Evolutionary conservation across 2,113 vertebrate species (phyloP).

Genomic region (Scolopax mira): DNA sequence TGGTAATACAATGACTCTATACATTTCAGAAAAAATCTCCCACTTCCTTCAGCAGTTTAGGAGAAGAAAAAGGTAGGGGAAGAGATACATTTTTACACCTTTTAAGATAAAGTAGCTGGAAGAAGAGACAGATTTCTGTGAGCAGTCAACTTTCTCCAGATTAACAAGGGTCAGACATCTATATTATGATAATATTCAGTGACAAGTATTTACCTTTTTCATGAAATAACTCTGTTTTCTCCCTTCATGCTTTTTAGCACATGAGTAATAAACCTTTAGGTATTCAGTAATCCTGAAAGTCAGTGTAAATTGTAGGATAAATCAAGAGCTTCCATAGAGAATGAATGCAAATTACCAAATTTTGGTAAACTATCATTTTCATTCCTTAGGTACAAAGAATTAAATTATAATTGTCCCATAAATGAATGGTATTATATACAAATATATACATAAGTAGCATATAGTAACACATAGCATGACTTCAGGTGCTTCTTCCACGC

Average conservation of each 20-base stretch:
- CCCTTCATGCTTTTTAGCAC: neutral
- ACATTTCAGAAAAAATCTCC: neutral
- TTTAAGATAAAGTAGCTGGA: neutral
- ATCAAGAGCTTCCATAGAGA: neutral
- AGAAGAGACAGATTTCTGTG: neutral
- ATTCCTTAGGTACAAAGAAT: neutral
- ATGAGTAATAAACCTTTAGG: neutral
- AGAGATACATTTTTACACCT: neutral
- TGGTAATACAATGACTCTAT: neutral
- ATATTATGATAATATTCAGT: neutral
- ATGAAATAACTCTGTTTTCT: neutral
- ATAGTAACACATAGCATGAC: fast-evolving
- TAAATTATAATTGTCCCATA: neutral
- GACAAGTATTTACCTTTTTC: neutral
- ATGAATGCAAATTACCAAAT: neutral
- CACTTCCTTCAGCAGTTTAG: neutral
- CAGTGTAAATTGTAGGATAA: neutral
- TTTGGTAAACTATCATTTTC: neutral
- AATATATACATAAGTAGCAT: neutral
- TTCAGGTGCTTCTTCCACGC: neutral
- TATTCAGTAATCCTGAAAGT: neutral
- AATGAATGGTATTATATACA: neutral
- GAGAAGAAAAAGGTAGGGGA: neutral
- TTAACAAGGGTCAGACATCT: neutral
- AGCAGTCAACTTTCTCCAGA: neutral